Base-by-base conservation (phyloP, 2,797 vertebrate genomes). In the Coreius guichenoti region DNA sequence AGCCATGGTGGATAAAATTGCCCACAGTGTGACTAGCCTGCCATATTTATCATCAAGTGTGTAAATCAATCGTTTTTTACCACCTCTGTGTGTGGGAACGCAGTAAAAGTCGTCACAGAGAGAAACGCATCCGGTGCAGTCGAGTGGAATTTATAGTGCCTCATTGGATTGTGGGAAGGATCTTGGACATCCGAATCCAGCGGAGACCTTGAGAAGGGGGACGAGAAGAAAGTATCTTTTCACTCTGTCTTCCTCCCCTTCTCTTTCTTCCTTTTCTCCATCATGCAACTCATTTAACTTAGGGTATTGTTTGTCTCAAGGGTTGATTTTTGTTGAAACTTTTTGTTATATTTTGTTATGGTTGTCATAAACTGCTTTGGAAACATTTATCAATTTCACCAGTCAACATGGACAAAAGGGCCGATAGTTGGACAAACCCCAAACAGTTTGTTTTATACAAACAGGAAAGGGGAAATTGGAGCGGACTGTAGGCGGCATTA, bases 51-150 rank as follows among this genome's bases (percentile, higher is more conserved):
- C 89, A 88, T 87, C 90, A 87, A 86, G 54, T 89, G 88, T 90
- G 85, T 93, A 93, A 93, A 94, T 92, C 91, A 90, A 86, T 91
- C 88, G 70, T 68, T 87, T 93, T 92, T 93, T 92, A 91, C 83
- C 87, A 84, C 90, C 88, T 90, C 88, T 90, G 85, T 79, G 86
- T 92, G 91, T 89, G 90, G 91, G 91, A 94, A 92, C 89, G 91
- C 91, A 91, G 87, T 92, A 91, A 92, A 90, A 82, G 73, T 39
- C 90, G 88, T 89, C 88, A 74, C 68, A n/a, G 67, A n/a, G 67
- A 45, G 69, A 76, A 73, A 79, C 74, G 84, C 80, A 84, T 86
- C 90, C 90, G 86, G 82, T 81, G 87, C 83, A 88, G 69, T 74
- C 76, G 82, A 81, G 88, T 23, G 78, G 61, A 67, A 80, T 80